These are phyloP conservation scores for Procapra przewalskii DNA, from an alignment of 2,113 vertebrate genomes.

Conservation along the genomic window DNA sequence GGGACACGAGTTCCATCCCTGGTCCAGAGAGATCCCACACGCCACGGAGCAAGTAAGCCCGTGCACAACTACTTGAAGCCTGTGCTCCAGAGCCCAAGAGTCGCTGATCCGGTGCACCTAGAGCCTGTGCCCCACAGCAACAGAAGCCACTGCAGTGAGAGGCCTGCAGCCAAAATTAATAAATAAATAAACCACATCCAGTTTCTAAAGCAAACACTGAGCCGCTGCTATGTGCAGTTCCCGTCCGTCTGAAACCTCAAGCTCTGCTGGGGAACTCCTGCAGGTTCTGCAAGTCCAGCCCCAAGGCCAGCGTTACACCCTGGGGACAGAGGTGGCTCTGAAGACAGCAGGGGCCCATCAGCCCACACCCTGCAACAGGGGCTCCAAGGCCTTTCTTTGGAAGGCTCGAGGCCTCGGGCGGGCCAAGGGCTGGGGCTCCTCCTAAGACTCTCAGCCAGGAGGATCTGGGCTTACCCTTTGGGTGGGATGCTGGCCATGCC, in stretches of 20 bases:
- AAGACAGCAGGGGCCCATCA: fast-evolving
- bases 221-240: not conserved
- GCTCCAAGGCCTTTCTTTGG: not conserved
- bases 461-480: not conserved
- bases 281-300: not conserved
- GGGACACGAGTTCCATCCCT: not conserved
- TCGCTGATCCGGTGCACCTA: fast-evolving
- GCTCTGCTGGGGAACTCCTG: fast-evolving
- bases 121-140: not conserved
- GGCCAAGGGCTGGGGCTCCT: not conserved
- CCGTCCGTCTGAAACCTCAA: fast-evolving
- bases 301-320: not conserved
- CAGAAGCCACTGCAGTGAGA: not conserved
- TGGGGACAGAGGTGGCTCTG: fast-evolving
- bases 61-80: not conserved
- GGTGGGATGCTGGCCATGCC: not conserved
- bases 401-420: not conserved
- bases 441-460: not conserved
- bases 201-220: not conserved
- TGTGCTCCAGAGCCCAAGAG: not conserved
- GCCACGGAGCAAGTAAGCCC: fast-evolving
- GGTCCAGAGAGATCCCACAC: not conserved
- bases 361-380: not conserved
- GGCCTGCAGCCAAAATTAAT: not conserved
- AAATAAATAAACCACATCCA: not conserved